A percentile compares a stretch with the other conserved stretches of the same genome.
Evolutionary conservation across 2,888 invertebrate species (phyloP).

Genomic region (Macaria notata): DNA sequence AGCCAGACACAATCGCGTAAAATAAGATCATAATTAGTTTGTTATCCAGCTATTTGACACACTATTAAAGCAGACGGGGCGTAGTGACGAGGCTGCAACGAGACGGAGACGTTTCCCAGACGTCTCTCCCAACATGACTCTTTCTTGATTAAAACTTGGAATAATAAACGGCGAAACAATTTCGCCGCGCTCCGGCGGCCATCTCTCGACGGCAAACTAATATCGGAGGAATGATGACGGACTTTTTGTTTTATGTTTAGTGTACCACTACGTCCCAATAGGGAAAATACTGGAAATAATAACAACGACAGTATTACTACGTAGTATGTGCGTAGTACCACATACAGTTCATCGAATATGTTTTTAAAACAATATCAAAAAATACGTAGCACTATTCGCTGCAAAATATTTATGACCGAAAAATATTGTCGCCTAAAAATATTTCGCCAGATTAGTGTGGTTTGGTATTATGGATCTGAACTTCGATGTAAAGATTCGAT

Average conservation of each 20-base stretch:
- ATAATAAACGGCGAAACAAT: constrained; percentile 77
- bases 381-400: no score
- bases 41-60: constrained; percentile 58
- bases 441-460: no score
- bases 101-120: constrained; percentile 62
- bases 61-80: constrained; percentile 57
- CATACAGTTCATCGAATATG: no score
- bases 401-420: no score
- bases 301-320: no score
- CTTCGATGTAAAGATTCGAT: background rate
- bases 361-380: no score
- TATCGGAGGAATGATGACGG: constrained; percentile 54
- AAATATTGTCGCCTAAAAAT: no score
- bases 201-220: constrained; percentile 57
- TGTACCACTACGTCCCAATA: background rate
- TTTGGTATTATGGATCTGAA: no score
- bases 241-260: constrained; percentile 35
- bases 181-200: constrained; percentile 52
- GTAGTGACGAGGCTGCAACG: constrained; percentile 43
- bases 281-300: background rate
- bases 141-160: constrained; percentile 77
- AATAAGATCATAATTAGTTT: constrained; percentile 11
- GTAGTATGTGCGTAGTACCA: no score
- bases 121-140: constrained; percentile 49
- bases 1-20: no score